phyloP scores from a whole-genome alignment of 2,888 invertebrate genomes.

The Lutraria lutraria region DNA sequence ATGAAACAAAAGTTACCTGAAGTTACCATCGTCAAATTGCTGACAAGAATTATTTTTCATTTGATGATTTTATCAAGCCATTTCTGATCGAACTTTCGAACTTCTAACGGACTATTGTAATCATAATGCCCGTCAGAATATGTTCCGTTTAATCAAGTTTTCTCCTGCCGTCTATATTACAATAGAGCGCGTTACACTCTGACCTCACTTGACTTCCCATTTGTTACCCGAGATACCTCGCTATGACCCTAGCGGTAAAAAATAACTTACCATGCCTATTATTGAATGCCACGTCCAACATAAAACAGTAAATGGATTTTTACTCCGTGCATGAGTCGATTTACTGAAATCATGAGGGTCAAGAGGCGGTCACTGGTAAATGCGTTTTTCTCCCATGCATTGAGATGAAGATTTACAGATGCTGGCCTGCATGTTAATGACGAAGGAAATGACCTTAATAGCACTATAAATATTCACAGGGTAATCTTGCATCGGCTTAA shows the following conservation, averaged over 20 bases:
- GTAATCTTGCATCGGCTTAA: slow-evolving; percentile 18
- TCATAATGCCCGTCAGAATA: neutral
- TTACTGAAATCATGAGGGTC: slow-evolving; percentile 52
- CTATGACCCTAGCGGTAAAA: slow-evolving; percentile 56
- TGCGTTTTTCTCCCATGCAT: slow-evolving; percentile 33
- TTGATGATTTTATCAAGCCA: neutral
- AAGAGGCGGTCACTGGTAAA: slow-evolving; percentile 55
- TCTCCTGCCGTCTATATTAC: slow-evolving; percentile 19
- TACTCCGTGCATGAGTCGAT: slow-evolving; percentile 47
- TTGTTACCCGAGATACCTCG: slow-evolving; percentile 48
- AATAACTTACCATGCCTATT: slow-evolving; percentile 38
- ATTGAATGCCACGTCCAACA: slow-evolving; percentile 43
- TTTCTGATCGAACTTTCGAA: slow-evolving; percentile 2
- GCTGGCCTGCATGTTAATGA: slow-evolving; percentile 46
- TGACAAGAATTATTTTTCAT: neutral
- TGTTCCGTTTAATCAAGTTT: slow-evolving; percentile 23
- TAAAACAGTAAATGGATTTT: slow-evolving; percentile 57
- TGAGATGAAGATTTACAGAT: slow-evolving; percentile 28
- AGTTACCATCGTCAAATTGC: neutral
- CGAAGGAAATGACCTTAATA: slow-evolving; percentile 19
- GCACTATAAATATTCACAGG: slow-evolving; percentile 31
- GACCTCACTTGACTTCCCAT: slow-evolving; percentile 50
- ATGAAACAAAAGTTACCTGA: too few species aligned
- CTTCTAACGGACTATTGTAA: slow-evolving; percentile 6
- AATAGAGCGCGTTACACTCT: slow-evolving; percentile 41